phyloP scores from a whole-genome alignment of 2,888 invertebrate species.

The Torymus tubicola region DNA sequence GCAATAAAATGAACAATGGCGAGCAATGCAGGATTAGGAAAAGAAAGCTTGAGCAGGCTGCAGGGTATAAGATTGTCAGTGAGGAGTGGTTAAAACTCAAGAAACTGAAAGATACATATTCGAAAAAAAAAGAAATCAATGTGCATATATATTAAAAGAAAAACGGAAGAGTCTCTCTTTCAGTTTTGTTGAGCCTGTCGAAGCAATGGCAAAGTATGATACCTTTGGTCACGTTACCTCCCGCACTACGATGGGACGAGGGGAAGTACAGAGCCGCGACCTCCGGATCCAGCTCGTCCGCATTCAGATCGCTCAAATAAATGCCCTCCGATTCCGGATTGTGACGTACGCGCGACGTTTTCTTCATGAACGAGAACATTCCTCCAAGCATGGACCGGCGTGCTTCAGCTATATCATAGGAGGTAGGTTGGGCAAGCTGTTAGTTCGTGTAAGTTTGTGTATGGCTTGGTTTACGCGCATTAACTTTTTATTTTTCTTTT shows the following conservation, averaged over 20 bases:
- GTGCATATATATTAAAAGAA: neutral
- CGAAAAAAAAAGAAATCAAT: slow-evolving; percentile 16
- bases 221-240: slow-evolving; percentile 70
- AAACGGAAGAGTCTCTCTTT: neutral
- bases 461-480: neutral
- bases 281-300: slow-evolving; percentile 94
- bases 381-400: slow-evolving; percentile 89
- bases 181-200: slow-evolving; percentile 31
- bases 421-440: slow-evolving; percentile 41
- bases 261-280: slow-evolving; percentile 92
- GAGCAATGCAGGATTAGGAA: neutral
- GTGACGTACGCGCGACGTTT: slow-evolving; percentile 80
- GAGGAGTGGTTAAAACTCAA: too few species aligned
- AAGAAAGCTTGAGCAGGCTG: neutral
- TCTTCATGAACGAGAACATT: slow-evolving; percentile 95
- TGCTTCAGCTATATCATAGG: slow-evolving; percentile 70
- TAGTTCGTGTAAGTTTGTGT: slow-evolving; percentile 29
- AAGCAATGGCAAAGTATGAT: slow-evolving; percentile 64
- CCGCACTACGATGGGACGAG: slow-evolving; percentile 77
- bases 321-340: slow-evolving; percentile 86
- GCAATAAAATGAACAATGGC: too few species aligned
- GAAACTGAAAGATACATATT: neutral
- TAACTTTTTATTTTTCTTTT: too few species aligned
- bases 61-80: too few species aligned
- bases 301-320: slow-evolving; percentile 93